These are phyloP conservation scores for Mycogona germanica DNA, from an alignment of 2,888 invertebrate genomes.

Conservation along the genomic window DNA sequence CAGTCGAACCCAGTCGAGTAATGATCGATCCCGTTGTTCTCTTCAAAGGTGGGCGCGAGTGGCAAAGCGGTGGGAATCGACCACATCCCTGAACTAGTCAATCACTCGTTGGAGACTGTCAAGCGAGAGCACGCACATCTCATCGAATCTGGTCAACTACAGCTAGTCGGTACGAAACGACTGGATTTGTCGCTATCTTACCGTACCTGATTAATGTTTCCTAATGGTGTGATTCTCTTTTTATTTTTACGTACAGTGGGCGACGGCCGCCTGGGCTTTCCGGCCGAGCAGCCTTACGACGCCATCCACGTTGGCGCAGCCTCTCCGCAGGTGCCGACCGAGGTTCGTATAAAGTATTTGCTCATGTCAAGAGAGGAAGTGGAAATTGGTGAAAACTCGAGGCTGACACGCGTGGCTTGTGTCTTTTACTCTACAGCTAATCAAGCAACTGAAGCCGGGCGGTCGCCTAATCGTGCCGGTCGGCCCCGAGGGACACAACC, in stretches of 20 bases:
- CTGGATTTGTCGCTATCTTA: background rate
- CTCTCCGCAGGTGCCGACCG: slow-evolving; percentile 59
- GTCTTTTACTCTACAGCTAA: slow-evolving; percentile 43
- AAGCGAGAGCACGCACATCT: slow-evolving; percentile 55
- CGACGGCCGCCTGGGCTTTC: slow-evolving; percentile 75
- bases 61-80: slow-evolving; percentile 73
- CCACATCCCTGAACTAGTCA: slow-evolving; percentile 71
- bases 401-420: background rate
- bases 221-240: slow-evolving; percentile 3
- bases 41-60: slow-evolving; percentile 45
- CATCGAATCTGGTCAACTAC: slow-evolving; percentile 50
- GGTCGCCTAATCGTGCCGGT: slow-evolving; percentile 87
- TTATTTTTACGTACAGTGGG: slow-evolving; percentile 45
- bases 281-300: slow-evolving; percentile 65
- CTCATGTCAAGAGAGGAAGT: background rate
- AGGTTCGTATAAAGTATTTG: slow-evolving; percentile 40
- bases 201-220: background rate
- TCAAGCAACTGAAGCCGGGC: slow-evolving; percentile 79
- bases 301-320: slow-evolving; percentile 92
- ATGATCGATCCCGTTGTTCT: slow-evolving; percentile 9
- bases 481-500: slow-evolving; percentile 72
- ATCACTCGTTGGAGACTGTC: slow-evolving; percentile 62
- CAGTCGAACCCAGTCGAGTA: too few species aligned
- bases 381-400: background rate
- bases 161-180: slow-evolving; percentile 50